Conservation (phyloP, 2,113 vertebrate genomes). For the Drymodes brunneopygia region DNA sequence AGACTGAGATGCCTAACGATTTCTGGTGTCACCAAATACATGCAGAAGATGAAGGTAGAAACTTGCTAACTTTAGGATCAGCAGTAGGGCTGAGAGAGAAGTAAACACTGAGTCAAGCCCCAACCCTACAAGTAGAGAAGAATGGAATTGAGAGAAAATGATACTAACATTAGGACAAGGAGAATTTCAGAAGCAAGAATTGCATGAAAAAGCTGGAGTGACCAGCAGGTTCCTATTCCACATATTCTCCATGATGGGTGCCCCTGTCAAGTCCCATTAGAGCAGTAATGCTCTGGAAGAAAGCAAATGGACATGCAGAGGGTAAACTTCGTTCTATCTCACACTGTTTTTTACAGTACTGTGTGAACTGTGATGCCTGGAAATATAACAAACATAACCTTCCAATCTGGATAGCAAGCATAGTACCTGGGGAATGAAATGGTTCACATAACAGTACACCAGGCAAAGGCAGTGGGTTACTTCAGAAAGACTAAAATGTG, state of each 20-base stretch:
- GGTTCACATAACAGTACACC: not conserved
- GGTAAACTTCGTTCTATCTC: not conserved
- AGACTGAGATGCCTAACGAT: not conserved
- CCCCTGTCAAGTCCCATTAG: not conserved
- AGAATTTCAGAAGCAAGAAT: not conserved
- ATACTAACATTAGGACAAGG: not conserved
- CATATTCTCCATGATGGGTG: accelerated
- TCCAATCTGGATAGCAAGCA: not conserved
- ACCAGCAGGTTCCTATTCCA: not conserved
- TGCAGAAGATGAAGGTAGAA: not conserved
- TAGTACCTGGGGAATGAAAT: not conserved
- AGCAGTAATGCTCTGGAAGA: not conserved
- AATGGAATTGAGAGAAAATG: not conserved
- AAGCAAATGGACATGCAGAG: not conserved
- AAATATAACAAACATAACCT: not conserved
- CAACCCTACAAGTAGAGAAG: not conserved
- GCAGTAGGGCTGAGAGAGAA: not conserved
- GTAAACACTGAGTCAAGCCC: not conserved
- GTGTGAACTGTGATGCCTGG: not conserved
- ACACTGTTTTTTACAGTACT: not conserved
- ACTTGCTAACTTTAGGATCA: not conserved
- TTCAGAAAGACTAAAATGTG: not conserved
- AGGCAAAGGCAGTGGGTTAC: not conserved
- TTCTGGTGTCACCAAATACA: not conserved
- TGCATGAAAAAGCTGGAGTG: not conserved